Percentiles rank a stretch among this genome's conserved stretches.
These are phyloP conservation scores for Psittacara wagleri DNA, from an alignment of 2,113 vertebrate genomes.

Conservation along the genomic window DNA sequence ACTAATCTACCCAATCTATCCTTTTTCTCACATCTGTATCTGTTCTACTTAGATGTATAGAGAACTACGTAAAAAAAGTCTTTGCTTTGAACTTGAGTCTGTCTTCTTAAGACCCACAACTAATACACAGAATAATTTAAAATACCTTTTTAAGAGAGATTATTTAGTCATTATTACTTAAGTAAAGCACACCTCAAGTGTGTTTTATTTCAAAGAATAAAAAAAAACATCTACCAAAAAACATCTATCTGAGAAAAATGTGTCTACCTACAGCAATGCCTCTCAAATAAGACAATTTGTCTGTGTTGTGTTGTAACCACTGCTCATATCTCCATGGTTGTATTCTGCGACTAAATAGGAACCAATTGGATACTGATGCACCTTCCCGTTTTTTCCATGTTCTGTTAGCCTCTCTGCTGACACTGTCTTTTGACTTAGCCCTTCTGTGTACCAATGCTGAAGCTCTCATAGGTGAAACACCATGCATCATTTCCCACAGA, in stretches of 20 bases:
- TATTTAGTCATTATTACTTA: background rate
- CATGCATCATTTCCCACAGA: background rate
- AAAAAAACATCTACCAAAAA: background rate
- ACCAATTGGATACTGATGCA: background rate
- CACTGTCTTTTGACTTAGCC: background rate
- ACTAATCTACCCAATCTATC: background rate
- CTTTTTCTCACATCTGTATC: background rate
- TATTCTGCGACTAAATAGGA: background rate
- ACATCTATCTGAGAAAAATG: background rate
- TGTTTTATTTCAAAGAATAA: background rate
- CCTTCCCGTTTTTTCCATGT: background rate
- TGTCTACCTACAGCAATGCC: background rate
- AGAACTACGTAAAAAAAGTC: background rate
- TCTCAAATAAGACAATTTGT: background rate
- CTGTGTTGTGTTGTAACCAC: rapidly evolving
- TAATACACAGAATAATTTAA: background rate
- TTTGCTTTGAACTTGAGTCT: background rate
- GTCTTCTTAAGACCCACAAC: background rate
- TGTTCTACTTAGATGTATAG: background rate
- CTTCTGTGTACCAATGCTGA: background rate
- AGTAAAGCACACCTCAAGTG: background rate
- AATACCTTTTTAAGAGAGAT: background rate
- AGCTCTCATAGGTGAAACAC: background rate
- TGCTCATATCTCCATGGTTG: rapidly evolving
- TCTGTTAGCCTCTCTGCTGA: background rate